These are phyloP conservation scores for Ciconia stormi DNA, from an alignment of 2,113 vertebrate genomes.

Conservation along the genomic window DNA sequence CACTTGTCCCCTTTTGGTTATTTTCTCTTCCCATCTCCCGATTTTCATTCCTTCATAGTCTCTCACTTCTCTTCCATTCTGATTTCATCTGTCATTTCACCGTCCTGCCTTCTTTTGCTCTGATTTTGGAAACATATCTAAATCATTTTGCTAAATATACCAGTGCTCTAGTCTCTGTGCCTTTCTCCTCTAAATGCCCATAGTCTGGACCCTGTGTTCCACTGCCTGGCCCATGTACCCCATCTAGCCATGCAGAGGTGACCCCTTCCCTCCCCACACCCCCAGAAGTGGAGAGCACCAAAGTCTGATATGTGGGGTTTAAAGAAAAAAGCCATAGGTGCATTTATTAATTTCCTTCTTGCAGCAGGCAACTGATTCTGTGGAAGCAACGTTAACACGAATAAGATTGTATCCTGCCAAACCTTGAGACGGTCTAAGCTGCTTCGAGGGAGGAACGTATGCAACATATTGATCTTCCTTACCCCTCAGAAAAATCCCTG, in stretches of 20 bases:
- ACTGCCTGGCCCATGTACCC: neutral
- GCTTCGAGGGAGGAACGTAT: neutral
- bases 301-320: neutral
- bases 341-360: neutral
- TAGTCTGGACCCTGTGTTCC: neutral
- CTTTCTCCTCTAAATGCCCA: neutral
- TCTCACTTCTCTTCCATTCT: neutral
- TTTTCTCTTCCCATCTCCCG: neutral
- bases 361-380: neutral
- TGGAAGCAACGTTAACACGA: neutral
- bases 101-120: neutral
- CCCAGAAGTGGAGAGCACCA: neutral
- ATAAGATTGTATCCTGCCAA: neutral
- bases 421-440: neutral
- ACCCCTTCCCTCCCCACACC: neutral
- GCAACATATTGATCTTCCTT: conserved; percentile 29
- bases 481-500: conserved; percentile 32
- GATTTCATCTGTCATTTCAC: neutral
- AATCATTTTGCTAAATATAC: neutral
- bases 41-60: neutral
- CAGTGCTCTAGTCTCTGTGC: neutral
- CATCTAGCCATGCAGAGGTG: neutral
- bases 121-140: neutral
- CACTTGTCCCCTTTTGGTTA: neutral
- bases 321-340: neutral